These are phyloP conservation scores for Nipponacmea schrenckii DNA, from an alignment of 2,888 invertebrate genomes.

Conservation along the genomic window DNA sequence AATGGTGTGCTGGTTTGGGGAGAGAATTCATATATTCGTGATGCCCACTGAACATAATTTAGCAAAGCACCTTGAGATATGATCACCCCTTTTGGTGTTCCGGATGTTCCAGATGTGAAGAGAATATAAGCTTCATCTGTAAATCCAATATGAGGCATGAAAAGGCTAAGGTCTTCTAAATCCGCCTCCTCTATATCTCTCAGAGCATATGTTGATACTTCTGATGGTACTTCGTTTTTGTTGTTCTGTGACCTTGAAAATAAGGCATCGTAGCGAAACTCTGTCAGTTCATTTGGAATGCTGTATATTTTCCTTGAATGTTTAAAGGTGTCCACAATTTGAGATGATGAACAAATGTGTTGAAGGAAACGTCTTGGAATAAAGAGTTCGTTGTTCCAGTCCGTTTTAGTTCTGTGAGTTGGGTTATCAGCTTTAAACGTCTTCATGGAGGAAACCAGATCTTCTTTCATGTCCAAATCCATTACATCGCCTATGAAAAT, in stretches of 20 bases:
- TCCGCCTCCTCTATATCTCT: background rate
- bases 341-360: background rate
- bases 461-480: background rate
- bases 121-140: background rate
- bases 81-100: slow-evolving; percentile 13
- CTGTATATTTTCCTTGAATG: background rate
- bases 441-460: background rate
- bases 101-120: slow-evolving; percentile 9
- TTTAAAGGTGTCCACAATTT: background rate
- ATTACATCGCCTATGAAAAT: background rate
- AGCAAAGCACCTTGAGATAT: background rate
- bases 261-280: background rate
- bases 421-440: background rate
- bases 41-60: background rate
- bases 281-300: background rate
- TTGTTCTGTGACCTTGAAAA: background rate
- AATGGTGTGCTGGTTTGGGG: background rate
- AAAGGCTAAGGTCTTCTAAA: background rate
- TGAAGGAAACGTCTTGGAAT: background rate
- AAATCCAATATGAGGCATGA: background rate
- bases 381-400: background rate
- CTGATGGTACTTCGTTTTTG: background rate
- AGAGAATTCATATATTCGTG: background rate
- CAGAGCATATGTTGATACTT: background rate
- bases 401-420: background rate